phyloP scores from a whole-genome alignment of 2,888 invertebrate species.

The Merodon equestris region DNA sequence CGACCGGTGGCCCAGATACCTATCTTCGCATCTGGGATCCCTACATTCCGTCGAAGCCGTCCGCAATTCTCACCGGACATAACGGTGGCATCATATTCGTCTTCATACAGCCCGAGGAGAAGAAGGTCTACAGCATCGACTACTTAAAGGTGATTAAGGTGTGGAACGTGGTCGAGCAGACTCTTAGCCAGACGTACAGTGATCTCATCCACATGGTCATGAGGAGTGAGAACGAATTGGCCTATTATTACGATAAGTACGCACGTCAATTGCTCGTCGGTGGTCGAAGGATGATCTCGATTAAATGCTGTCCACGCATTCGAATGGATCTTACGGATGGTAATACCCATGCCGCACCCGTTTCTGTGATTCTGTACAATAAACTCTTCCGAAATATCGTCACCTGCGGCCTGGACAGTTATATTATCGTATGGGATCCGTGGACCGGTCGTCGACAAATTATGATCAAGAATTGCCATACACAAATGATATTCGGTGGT shows the following conservation, averaged over 20 bases:
- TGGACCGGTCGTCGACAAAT: slow-evolving; percentile 84
- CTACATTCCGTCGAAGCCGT: slow-evolving; percentile 85
- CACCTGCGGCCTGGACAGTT: slow-evolving; percentile 88
- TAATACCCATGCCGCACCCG: slow-evolving; percentile 84
- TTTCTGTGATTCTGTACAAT: slow-evolving; percentile 88
- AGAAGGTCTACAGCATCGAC: slow-evolving; percentile 85
- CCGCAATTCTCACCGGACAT: slow-evolving; percentile 84
- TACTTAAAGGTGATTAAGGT: slow-evolving; percentile 86
- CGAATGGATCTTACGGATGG: slow-evolving; percentile 86
- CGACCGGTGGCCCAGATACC: slow-evolving; percentile 88
- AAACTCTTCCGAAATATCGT: slow-evolving; percentile 86
- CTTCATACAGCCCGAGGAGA: slow-evolving; percentile 83
- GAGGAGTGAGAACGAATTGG: slow-evolving; percentile 82
- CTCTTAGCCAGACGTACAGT: slow-evolving; percentile 84
- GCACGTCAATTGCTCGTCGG: slow-evolving; percentile 85
- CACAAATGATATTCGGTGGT: slow-evolving; percentile 83
- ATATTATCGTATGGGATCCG: slow-evolving; percentile 90
- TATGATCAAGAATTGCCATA: slow-evolving; percentile 86
- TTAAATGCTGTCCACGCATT: slow-evolving; percentile 84
- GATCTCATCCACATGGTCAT: slow-evolving; percentile 83
- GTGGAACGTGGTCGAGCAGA: slow-evolving; percentile 86
- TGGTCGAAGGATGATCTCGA: slow-evolving; percentile 82
- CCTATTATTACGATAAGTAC: slow-evolving; percentile 83
- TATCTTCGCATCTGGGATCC: slow-evolving; percentile 89
- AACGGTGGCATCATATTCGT: slow-evolving; percentile 84